Evolutionary conservation across 2,797 vertebrate species (phyloP), one percentile per base, ranked within the genome.

Genomic region (Oceanodroma leucorhoa): DNA sequence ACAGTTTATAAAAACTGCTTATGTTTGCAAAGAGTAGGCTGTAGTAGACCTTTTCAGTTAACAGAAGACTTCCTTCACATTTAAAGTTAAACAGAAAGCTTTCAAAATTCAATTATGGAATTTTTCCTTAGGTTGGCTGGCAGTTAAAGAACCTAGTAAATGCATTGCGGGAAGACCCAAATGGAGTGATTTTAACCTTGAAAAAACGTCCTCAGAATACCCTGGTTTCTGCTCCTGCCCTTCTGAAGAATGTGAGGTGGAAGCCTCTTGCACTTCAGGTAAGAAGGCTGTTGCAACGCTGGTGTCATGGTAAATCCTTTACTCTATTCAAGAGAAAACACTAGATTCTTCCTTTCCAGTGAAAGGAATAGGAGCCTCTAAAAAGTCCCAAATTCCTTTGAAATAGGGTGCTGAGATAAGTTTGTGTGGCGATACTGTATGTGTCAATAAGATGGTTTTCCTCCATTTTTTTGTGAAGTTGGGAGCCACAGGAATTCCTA

Each of bases 161-260:
- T 69, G 98, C 99, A 30, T 90, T 99, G 95, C 98, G 99, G 86
- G 98, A 99, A 96, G 98, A 99, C 96, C 99, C 98, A 23, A 98
- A 98, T 4, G 98, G 98, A 54, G 99, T 99, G 91, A 99, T 99
- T 95, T 97, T 99, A 97, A 99, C 98, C 7, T 96, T 99, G 97
- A 99, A 99, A 97, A 99, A 99, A 92, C 98, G 98, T 62, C 99
- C 98, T 36, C 98, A 99, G 97, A 99, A 99, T 82, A 99, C 98
- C 5, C 96, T 99, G 92, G 98, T 98, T 87, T 99, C 99, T 81
- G 98, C 98, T 29, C 98, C 99, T 10, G 99, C 98, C 38, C 98
- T 99, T 91, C 98, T 99, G 96, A 98, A 99, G 97, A 99, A 99
- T 8, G 98, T 99, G 41, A 98, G 98, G 92, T 99, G 99, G 98